These are phyloP conservation scores for Aurelia sp. DNA, from an alignment of 30 jellyfish, hydroid and myxozoan species.

Conservation along the genomic window DNA sequence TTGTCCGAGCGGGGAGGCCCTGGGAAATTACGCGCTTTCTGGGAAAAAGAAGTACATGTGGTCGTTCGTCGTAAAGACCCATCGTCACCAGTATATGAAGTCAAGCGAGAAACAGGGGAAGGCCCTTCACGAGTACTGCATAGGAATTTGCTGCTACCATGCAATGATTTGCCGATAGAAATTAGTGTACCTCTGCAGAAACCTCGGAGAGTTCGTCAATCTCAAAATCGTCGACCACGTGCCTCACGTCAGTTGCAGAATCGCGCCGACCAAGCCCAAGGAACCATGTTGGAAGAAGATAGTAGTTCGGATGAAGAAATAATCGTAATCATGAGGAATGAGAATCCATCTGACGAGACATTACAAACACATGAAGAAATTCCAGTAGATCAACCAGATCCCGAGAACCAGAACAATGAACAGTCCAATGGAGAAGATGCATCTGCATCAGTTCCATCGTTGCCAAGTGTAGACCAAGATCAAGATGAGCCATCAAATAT, in stretches of 20 bases:
- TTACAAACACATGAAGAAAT: background rate
- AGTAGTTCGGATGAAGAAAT: constrained; percentile 23
- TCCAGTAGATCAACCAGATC: background rate
- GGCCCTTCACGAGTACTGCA: constrained; percentile 38
- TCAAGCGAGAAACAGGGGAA: constrained; percentile 31
- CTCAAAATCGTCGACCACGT: constrained; percentile 22
- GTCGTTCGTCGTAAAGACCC: constrained; percentile 28
- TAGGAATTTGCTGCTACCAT: constrained; percentile 32
- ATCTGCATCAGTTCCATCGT: background rate
- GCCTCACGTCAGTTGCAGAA: constrained; percentile 11
- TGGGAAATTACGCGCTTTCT: constrained; percentile 42
- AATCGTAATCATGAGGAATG: background rate
- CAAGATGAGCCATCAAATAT: background rate
- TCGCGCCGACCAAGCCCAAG: background rate
- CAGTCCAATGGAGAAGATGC: background rate
- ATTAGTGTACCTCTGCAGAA: constrained; percentile 1
- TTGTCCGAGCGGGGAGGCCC: constrained; percentile 73
- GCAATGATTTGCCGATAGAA: constrained; percentile 34
- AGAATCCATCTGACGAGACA: background rate
- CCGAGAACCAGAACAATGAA: constrained; percentile 1
- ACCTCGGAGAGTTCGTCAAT: background rate
- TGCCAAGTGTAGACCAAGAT: background rate
- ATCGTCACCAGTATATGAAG: constrained; percentile 29
- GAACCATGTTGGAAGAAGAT: background rate
- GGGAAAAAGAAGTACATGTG: constrained; percentile 49